These are phyloP conservation scores for Drosophila teissieri DNA, from an alignment of 1,140 invertebrate genomes.

Conservation along the genomic window DNA sequence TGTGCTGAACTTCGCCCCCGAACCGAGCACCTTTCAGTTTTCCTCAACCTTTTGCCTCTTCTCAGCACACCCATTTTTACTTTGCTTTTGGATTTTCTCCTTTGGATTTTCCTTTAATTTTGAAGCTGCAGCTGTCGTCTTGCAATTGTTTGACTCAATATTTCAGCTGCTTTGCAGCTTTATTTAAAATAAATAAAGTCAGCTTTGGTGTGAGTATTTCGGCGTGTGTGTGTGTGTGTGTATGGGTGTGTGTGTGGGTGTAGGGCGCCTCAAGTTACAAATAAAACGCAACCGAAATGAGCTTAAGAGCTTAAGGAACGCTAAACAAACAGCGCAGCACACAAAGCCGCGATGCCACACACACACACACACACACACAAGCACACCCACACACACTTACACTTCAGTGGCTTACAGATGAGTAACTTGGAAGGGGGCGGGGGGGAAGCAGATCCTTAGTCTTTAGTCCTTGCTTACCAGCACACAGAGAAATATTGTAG, in stretches of 20 bases:
- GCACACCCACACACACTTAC: slow-evolving; percentile 23
- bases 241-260: slow-evolving; percentile 12
- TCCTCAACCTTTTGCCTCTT: neutral
- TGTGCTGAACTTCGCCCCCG: neutral
- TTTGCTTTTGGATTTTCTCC: neutral
- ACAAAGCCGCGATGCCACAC: slow-evolving; percentile 68
- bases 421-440: slow-evolving; percentile 41
- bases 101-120: slow-evolving; percentile 36
- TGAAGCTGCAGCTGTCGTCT: slow-evolving; percentile 46
- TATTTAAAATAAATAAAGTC: slow-evolving; percentile 76
- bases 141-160: slow-evolving; percentile 77
- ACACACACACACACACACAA: slow-evolving; percentile 15
- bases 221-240: slow-evolving; percentile 6
- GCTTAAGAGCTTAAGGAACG: slow-evolving; percentile 81
- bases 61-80: neutral
- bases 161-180: slow-evolving; percentile 65
- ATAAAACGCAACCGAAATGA: slow-evolving; percentile 82
- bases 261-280: slow-evolving; percentile 74
- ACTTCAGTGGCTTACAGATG: slow-evolving; percentile 61
- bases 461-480: slow-evolving; percentile 37
- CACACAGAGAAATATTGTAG: slow-evolving; percentile 15
- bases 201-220: slow-evolving; percentile 24
- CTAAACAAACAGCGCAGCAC: slow-evolving; percentile 78
- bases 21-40: neutral
- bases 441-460: slow-evolving; percentile 24